Evolutionary conservation across 1,140 invertebrate genomes (phyloP).

Genomic region (Drosophila kanapiae): DNA sequence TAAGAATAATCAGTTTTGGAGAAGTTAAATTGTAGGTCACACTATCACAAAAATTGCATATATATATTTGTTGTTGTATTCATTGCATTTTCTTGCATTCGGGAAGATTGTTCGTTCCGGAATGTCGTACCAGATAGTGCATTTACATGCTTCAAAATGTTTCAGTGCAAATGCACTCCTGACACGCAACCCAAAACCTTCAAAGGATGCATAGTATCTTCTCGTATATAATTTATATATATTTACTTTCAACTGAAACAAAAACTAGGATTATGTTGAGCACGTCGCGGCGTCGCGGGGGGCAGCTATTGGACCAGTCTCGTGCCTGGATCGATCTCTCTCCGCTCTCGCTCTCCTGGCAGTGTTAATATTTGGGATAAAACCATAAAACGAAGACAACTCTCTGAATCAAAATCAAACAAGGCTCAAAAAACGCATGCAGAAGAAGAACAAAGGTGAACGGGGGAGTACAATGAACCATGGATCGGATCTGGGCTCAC

Average conservation of each 20-base stretch:
- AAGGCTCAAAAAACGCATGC: conserved; percentile 50
- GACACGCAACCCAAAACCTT: conserved; percentile 94
- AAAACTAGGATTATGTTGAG: conserved; percentile 26
- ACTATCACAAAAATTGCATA: conserved; percentile 72
- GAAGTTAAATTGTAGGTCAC: conserved; percentile 19
- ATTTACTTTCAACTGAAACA: conserved; percentile 30
- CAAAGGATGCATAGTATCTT: conserved; percentile 63
- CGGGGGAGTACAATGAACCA: conserved; percentile 42
- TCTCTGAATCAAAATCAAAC: conserved; percentile 32
- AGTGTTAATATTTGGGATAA: conserved; percentile 13
- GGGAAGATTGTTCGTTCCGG: conserved; percentile 87
- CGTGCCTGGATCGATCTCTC: conserved; percentile 26
- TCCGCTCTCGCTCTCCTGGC: background rate
- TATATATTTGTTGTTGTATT: conserved; percentile 10
- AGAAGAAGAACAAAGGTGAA: conserved; percentile 44
- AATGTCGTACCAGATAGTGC: conserved; percentile 99
- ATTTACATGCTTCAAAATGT: conserved; percentile 96
- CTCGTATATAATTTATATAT: background rate
- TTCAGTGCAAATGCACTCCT: conserved; percentile 97
- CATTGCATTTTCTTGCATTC: conserved; percentile 73
- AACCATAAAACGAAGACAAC: conserved; percentile 19
- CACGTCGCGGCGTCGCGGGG: conserved; percentile 21
- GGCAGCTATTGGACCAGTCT: conserved; percentile 5
- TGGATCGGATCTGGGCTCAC: conserved; percentile 13
- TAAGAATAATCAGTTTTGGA: conserved; percentile 41